These are phyloP conservation scores for Hephaestus fuliginosus DNA, from an alignment of 2,797 vertebrate genomes.

Conservation along the genomic window DNA sequence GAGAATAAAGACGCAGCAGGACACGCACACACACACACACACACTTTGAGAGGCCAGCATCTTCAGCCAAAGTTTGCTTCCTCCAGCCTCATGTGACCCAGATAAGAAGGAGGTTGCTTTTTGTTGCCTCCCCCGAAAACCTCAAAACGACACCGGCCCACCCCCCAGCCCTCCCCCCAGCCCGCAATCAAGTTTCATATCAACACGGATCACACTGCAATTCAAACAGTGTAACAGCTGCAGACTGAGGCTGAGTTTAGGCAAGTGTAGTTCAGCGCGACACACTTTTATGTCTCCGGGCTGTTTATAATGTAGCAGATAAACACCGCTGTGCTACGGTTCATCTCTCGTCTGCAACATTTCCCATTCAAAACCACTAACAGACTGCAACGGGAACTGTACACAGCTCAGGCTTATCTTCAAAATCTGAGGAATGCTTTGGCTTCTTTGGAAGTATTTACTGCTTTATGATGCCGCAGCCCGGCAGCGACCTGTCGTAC, in stretches of 20 bases:
- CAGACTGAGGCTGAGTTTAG: background rate
- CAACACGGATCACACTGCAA: conserved; percentile 18
- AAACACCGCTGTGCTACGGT: background rate
- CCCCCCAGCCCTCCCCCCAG: background rate
- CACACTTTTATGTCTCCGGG: background rate
- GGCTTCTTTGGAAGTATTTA: background rate
- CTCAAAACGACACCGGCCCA: too few species aligned
- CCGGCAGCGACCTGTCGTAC: conserved; percentile 10
- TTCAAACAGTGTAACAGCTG: background rate
- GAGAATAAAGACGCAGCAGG: conserved; percentile 35
- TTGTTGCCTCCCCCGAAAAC: background rate
- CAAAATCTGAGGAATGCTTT: background rate
- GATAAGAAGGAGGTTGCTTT: conserved; percentile 18
- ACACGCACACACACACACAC: conserved; percentile 10
- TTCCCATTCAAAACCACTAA: background rate
- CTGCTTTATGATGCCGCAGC: conserved; percentile 6
- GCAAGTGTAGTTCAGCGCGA: conserved; percentile 1
- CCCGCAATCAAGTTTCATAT: conserved; percentile 15
- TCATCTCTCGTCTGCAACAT: background rate
- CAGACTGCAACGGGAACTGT: background rate
- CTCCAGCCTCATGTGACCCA: conserved; percentile 40
- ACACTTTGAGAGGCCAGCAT: background rate
- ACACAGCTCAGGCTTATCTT: background rate
- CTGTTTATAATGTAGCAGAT: background rate
- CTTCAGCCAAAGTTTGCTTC: conserved; percentile 3